phyloP scores from a whole-genome alignment of 2,888 invertebrate species.

The Hermaeophaga mercurialis region DNA sequence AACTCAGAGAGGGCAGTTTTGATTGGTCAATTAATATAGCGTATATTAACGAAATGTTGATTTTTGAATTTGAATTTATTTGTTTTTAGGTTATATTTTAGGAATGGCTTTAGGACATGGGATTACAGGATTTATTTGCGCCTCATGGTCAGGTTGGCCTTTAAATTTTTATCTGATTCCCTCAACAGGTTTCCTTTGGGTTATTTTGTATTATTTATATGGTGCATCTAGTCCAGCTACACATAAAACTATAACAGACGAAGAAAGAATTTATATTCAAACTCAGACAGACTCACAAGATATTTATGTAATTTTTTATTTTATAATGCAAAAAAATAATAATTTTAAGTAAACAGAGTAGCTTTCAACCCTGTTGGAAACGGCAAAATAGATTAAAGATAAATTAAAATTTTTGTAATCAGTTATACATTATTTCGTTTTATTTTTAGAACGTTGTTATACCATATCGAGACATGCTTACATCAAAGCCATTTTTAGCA shows the following conservation, averaged over 20 bases:
- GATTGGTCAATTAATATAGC: no score
- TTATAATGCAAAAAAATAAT: no score
- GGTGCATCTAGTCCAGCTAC: constrained; percentile 9
- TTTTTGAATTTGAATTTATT: not conserved
- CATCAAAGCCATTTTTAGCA: constrained; percentile 9
- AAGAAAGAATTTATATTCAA: constrained; percentile 7
- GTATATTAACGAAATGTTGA: no score
- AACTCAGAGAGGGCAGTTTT: no score
- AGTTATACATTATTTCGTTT: no score
- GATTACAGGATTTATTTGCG: constrained; percentile 12
- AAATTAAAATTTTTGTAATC: no score
- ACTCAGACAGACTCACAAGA: not conserved
- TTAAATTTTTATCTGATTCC: constrained; percentile 14
- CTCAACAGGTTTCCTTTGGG: not conserved
- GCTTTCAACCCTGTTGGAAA: no score
- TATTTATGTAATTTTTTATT: not conserved
- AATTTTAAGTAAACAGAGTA: no score
- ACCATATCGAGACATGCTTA: constrained; percentile 10
- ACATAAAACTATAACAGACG: constrained; percentile 3
- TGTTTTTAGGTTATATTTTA: constrained; percentile 9
- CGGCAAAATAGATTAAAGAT: no score
- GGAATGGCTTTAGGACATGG: not conserved
- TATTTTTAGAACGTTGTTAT: constrained; percentile 13
- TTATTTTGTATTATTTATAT: constrained; percentile 1
- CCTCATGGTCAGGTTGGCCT: constrained; percentile 14